Evolutionary conservation across 2,797 vertebrate genomes (phyloP).

Genomic region (Rhincodon typus): DNA sequence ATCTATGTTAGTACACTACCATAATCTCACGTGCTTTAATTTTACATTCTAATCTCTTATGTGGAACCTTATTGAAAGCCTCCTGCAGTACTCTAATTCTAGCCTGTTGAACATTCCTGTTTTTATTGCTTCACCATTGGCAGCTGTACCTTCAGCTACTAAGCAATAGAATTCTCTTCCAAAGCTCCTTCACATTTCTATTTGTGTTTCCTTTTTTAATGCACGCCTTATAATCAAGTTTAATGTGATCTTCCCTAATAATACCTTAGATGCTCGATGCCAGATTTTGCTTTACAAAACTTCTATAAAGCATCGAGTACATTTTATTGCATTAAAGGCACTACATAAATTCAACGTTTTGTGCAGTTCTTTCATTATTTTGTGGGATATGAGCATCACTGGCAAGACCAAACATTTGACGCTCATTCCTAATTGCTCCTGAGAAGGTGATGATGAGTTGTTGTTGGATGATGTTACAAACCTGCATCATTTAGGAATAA

Average conservation of each 20-base stretch:
- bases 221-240: neutral
- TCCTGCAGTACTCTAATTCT: no score
- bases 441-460: neutral
- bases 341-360: neutral
- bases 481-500: no score
- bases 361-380: no score
- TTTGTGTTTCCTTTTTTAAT: neutral
- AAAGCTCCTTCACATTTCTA: neutral
- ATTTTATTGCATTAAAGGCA: neutral
- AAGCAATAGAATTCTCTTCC: no score
- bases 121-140: neutral
- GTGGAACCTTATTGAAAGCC: no score
- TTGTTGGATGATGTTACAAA: neutral
- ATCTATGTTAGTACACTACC: no score
- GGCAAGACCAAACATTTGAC: neutral
- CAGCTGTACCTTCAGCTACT: neutral
- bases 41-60: no score
- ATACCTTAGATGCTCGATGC: neutral
- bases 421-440: neutral
- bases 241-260: neutral
- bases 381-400: neutral
- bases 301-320: neutral
- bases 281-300: neutral
- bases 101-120: no score
- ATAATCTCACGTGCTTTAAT: no score